These are phyloP conservation scores for Eidolon dupreanum DNA, from an alignment of 2,797 vertebrate species.

Conservation along the genomic window DNA sequence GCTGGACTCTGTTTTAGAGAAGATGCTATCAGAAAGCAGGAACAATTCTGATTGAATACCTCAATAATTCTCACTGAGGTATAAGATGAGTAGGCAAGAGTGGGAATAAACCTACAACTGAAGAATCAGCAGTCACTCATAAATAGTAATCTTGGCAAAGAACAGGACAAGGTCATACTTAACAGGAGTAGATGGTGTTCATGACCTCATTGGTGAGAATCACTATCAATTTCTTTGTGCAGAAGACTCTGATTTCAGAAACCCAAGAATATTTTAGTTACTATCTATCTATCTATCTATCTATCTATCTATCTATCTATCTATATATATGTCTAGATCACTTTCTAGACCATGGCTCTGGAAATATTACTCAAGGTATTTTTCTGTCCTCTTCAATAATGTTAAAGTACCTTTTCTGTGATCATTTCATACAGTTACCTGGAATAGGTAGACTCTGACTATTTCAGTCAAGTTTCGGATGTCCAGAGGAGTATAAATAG, in stretches of 20 bases:
- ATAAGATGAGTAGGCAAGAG: neutral
- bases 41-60: neutral
- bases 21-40: neutral
- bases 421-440: neutral
- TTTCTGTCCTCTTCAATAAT: neutral
- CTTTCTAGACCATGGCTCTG: neutral
- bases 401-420: neutral
- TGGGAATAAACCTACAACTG: neutral
- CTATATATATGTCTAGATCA: neutral
- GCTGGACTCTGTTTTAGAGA: neutral
- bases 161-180: neutral
- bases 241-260: conserved; percentile 10
- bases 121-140: neutral
- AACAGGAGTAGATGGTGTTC: neutral
- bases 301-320: no score
- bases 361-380: neutral
- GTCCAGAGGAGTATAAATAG: neutral
- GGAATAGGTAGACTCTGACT: neutral
- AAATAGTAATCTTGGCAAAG: neutral
- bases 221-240: neutral
- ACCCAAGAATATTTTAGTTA: neutral
- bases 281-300: neutral
- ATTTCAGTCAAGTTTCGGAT: neutral
- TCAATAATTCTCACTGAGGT: neutral
- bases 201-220: neutral